Percentiles rank a stretch among this genome's conserved stretches.
Conservation (phyloP, 2,113 vertebrate species). For the Rhabdornis inornatus region DNA sequence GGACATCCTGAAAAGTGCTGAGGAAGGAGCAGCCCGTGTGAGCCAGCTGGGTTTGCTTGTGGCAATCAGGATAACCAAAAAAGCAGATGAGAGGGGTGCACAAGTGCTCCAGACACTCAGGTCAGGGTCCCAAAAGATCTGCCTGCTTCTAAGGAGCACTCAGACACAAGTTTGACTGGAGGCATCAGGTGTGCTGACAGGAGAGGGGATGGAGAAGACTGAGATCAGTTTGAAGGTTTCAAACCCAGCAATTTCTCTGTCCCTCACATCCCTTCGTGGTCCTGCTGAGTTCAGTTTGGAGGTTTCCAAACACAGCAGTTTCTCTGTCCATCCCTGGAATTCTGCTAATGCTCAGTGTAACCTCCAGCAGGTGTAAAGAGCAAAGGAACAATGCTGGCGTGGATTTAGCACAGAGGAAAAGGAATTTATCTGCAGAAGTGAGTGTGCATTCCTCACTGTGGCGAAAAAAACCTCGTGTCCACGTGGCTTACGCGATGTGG, state of each 20-base stretch:
- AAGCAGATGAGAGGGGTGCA: not conserved
- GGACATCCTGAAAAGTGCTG: not conserved
- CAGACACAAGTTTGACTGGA: rapidly evolving
- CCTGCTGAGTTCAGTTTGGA: not conserved
- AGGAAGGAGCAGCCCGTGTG: not conserved
- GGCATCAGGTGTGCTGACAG: not conserved
- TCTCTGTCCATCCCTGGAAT: not conserved
- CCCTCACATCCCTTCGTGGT: not conserved
- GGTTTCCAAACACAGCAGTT: not conserved
- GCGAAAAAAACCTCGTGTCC: not conserved
- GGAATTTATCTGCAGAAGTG: not conserved
- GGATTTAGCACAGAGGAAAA: not conserved
- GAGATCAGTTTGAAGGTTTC: not conserved
- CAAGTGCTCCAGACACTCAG: not conserved
- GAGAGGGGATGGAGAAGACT: not conserved
- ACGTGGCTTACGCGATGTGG: rapidly evolving
- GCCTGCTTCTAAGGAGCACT: not conserved
- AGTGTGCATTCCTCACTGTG: not conserved
- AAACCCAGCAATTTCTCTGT: not conserved
- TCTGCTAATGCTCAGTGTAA: not conserved
- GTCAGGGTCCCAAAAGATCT: not conserved
- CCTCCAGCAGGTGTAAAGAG: not conserved
- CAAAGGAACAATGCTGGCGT: rapidly evolving
- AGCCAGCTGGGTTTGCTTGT: not conserved
- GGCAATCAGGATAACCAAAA: not conserved